These are phyloP conservation scores for Hydrophis major DNA, from an alignment of 2,797 vertebrate genomes.

Conservation along the genomic window DNA sequence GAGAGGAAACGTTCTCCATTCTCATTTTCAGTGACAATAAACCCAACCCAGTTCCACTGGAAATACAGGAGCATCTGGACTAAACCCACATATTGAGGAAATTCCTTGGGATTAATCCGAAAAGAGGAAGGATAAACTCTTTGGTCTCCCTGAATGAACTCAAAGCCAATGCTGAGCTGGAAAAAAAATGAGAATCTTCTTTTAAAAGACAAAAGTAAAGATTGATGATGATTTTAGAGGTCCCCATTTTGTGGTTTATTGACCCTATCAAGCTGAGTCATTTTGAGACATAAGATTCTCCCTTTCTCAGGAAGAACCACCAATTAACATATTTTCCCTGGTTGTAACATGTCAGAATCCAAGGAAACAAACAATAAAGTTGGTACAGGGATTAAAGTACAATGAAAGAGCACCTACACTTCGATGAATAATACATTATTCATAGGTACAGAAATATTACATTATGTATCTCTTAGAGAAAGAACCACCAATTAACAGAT, in stretches of 20 bases:
- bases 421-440: neutral
- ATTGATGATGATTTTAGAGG: neutral
- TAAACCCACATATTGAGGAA: neutral
- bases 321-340: no score
- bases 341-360: no score
- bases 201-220: neutral
- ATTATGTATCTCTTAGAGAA: no score
- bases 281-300: neutral
- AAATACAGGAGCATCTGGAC: neutral
- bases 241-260: neutral
- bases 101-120: neutral
- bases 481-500: no score
- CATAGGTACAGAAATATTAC: neutral
- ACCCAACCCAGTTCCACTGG: neutral
- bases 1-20: neutral
- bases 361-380: no score
- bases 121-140: neutral
- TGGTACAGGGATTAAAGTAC: no score
- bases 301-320: no score
- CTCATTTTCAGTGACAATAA: neutral
- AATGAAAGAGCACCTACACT: neutral
- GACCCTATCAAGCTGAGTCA: neutral
- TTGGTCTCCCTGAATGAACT: neutral
- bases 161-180: neutral
- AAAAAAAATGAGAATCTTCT: neutral